Percentiles rank a stretch among this genome's conserved stretches.
phyloP scores from a whole-genome alignment of 2,797 vertebrate species.

The Phoeniculus purpureus region DNA sequence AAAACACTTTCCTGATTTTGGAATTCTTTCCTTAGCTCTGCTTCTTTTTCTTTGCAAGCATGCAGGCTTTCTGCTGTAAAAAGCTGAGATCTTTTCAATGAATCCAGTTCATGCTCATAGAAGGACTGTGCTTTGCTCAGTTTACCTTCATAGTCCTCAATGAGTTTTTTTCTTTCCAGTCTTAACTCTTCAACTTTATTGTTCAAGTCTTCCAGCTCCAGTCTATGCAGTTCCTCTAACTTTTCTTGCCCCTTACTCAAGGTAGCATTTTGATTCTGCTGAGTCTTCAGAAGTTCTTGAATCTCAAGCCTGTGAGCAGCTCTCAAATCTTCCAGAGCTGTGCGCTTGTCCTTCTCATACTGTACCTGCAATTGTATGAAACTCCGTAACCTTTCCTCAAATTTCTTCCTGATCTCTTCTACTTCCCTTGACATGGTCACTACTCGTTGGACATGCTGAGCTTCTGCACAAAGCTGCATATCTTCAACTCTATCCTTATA shows the following conservation, averaged over 20 bases:
- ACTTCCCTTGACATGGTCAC: constrained; percentile 97
- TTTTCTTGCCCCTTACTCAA: constrained; percentile 93
- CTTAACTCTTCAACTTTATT: constrained; percentile 89
- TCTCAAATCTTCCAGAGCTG: constrained; percentile 89
- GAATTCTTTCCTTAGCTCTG: constrained; percentile 92
- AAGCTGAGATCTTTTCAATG: constrained; percentile 95
- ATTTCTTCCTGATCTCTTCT: constrained; percentile 95
- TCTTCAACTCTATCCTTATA: constrained; percentile 96
- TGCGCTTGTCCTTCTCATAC: constrained; percentile 93
- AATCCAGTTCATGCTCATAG: constrained; percentile 95
- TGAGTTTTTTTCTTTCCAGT: constrained; percentile 90
- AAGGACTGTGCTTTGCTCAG: constrained; percentile 94
- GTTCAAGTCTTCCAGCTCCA: constrained; percentile 88
- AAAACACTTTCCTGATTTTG: constrained; percentile 93
- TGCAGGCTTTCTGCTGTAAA: constrained; percentile 94
- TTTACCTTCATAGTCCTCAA: constrained; percentile 96
- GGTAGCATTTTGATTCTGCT: constrained; percentile 91
- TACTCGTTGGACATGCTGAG: constrained; percentile 94
- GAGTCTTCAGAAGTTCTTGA: constrained; percentile 90
- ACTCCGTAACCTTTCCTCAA: constrained; percentile 91
- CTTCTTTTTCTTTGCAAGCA: constrained; percentile 95
- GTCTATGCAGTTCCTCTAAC: constrained; percentile 86
- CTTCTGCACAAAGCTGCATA: constrained; percentile 95
- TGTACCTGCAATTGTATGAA: constrained; percentile 91
- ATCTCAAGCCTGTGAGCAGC: constrained; percentile 89